Base-by-base conservation (phyloP, 2,888 invertebrate genomes). In the Fabriciana adippe region DNA sequence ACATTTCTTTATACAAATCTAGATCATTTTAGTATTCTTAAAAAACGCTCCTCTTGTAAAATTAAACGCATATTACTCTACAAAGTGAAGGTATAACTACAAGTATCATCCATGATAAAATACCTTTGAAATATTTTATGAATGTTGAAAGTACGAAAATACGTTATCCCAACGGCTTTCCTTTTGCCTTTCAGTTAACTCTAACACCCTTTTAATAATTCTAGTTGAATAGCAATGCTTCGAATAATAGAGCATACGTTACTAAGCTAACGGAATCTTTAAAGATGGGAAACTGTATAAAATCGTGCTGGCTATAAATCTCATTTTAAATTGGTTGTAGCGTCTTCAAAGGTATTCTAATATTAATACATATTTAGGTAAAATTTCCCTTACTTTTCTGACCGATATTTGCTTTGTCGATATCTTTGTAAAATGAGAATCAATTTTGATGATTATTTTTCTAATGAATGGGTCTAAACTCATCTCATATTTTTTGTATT, bases 181-280 rank as follows among this genome's bases (percentile, higher is more conserved):
- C 14, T 45, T 64, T 35, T 16, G 15, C 50, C n/a, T 48, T 35
- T 54, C 18, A 16, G 53, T 18, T 15, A 60, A 55, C 35, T 54
- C 4, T 55, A 54, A 66, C 57, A 54, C 41, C 66, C 35, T 66
- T 66, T 54, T 66, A 66, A 60, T 66, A 60, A 60, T 66, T 66
- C 60, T 31, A 15, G 3, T 31, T 57, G 59, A 65, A 57, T 65
- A 47, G 57, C 45, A 59, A 57, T 53, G 45, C 47, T 15, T 51
- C 26, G 51, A 41, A 56, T 51, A 56, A 57, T 41, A 45, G 3
- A 45, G n/a, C 50, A 14, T 21, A 26, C 6, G n/a, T 26, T 64
- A 18, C 16, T n/a, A 50, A 31, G 41, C 18, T 51, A 64, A 18
- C 51, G 5, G 18, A 16, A 26, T 14, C 51, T 56, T 55, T 18